A percentile compares a stretch with the other conserved stretches of the same genome.
Conservation (phyloP, 2,888 invertebrate genomes). For the Pediacus dermestoides region DNA sequence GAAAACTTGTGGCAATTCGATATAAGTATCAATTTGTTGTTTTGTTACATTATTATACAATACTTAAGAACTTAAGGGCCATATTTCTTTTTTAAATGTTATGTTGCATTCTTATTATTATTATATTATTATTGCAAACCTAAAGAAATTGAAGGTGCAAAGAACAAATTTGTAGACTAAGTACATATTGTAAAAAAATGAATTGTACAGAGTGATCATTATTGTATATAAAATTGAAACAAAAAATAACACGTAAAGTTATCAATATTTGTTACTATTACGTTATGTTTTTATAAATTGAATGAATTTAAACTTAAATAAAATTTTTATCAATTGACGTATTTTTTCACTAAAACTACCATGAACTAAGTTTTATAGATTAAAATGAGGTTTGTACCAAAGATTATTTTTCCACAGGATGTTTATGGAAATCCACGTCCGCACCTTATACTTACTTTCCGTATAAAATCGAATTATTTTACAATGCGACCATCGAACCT, state of each 20-base stretch:
- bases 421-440: constrained; percentile 3
- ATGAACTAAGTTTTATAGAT: neutral
- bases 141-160: constrained; percentile 16
- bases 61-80: too few species aligned
- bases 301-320: constrained; percentile 45
- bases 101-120: too few species aligned
- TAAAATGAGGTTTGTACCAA: too few species aligned
- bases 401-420: constrained; percentile 2
- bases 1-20: too few species aligned
- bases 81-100: too few species aligned
- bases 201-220: constrained; percentile 36
- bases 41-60: too few species aligned
- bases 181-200: constrained; percentile 1
- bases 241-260: constrained; percentile 34
- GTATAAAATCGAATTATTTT: too few species aligned
- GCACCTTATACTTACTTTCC: constrained; percentile 1
- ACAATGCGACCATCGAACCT: too few species aligned
- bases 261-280: constrained; percentile 48
- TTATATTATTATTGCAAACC: too few species aligned
- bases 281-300: constrained; percentile 50
- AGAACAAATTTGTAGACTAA: constrained; percentile 7
- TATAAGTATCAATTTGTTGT: too few species aligned
- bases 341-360: constrained; percentile 12
- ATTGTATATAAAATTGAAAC: constrained; percentile 33
- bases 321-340: constrained; percentile 34